These are phyloP conservation scores for Zosterops hypoxanthus DNA, from an alignment of 2,113 vertebrate genomes.

Conservation along the genomic window DNA sequence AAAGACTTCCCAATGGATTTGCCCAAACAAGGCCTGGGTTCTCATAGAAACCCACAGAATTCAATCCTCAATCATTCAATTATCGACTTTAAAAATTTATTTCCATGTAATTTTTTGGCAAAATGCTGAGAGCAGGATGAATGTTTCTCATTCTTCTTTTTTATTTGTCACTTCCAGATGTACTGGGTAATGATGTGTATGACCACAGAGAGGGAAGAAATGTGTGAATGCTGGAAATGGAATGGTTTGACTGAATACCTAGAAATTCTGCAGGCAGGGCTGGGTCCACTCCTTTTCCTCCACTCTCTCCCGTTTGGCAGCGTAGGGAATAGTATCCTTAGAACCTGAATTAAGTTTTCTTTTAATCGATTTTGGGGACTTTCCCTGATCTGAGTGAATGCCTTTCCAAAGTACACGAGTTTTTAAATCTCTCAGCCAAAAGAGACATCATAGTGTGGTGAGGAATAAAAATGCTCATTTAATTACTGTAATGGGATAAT, in stretches of 20 bases:
- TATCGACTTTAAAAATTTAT: background rate
- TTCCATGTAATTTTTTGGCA: background rate
- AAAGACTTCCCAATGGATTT: background rate
- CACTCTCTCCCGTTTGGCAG: background rate
- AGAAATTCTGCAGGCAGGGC: background rate
- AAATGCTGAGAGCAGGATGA: background rate
- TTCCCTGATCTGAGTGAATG: background rate
- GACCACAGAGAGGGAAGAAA: background rate
- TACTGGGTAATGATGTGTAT: background rate
- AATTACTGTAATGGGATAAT: background rate
- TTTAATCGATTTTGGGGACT: background rate
- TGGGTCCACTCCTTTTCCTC: background rate
- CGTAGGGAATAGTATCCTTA: rapidly evolving
- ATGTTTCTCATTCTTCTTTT: background rate
- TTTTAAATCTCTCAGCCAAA: background rate
- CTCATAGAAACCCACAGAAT: background rate
- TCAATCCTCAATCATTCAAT: background rate
- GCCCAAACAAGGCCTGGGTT: background rate
- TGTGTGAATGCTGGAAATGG: background rate
- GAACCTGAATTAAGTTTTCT: background rate
- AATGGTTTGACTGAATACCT: background rate
- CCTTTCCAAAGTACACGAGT: background rate
- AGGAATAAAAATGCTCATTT: background rate
- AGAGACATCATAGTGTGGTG: background rate
- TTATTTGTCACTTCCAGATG: background rate